These are phyloP conservation scores for Meriones unguiculatus DNA, from an alignment of 2,113 vertebrate species.

Conservation along the genomic window DNA sequence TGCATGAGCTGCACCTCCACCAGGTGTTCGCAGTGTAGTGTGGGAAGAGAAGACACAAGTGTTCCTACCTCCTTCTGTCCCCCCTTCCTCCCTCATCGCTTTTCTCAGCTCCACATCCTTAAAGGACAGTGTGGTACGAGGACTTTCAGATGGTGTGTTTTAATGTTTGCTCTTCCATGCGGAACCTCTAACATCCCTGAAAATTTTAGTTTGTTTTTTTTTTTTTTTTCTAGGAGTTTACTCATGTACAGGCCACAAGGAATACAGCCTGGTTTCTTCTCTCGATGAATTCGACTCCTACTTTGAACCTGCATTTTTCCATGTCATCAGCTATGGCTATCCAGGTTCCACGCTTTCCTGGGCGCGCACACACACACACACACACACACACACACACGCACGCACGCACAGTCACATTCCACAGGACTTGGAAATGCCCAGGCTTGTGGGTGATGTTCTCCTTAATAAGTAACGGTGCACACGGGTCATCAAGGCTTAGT, in stretches of 20 bases:
- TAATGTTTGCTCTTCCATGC: neutral
- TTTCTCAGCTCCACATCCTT: neutral
- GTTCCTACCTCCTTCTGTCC: neutral
- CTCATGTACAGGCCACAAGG: neutral
- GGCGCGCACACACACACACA: neutral
- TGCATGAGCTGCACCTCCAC: neutral
- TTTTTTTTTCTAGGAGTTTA: neutral
- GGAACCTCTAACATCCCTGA: neutral
- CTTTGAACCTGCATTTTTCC: neutral
- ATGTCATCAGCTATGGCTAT: neutral
- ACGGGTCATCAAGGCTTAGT: neutral
- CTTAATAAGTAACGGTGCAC: neutral
- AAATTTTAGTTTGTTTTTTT: neutral
- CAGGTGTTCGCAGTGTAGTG: neutral
- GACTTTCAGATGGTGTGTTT: accelerated
- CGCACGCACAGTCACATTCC: no score
- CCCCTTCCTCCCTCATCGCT: no score
- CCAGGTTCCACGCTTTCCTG: neutral
- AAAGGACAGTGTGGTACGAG: accelerated
- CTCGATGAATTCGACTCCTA: neutral
- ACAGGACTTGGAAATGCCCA: neutral
- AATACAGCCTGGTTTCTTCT: neutral
- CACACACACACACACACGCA: no score
- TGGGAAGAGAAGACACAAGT: neutral
- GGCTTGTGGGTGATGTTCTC: no score